Base-by-base conservation (phyloP, 2,888 invertebrate genomes). In the Drosophila prolongata region DNA sequence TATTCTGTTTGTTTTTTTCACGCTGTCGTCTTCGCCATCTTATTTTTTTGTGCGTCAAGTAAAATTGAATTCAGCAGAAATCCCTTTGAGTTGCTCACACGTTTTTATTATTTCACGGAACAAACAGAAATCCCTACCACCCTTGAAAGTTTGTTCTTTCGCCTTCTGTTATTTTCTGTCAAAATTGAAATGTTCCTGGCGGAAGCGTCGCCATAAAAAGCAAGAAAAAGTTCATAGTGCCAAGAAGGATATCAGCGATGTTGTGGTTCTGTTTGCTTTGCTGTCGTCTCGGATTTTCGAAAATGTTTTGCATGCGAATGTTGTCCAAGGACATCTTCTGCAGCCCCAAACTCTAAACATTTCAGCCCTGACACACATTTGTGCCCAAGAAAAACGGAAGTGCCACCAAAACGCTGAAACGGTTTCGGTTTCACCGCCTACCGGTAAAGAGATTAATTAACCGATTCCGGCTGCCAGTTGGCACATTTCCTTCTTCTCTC, bases 381-480 rank as follows among this genome's bases (percentile, higher is more conserved):
- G 9, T 6, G 9, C 37, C 42, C 46, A 52, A 56, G 58, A 56
- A 65, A 40, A 78, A 65, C 66, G 52, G 78, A 80, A 80, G 52
- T 78, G 74, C 81, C 64, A 78, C 73, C 69, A 69, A 76, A 87
- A 78, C 49, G 77, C 55, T 75, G 53, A 68, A 40, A 47, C 38
- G 37, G 40, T 65, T 54, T 55, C 40, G 44, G 40, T 61, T 62
- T 37, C 52, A 30, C 56, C 11, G 60, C 49, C 52, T 46, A 57
- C 75, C 85, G 87, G 89, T 87, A 89, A 89, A 79, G 79, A 80
- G 79, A 89, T 85, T 85, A 85, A 89, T 85, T 87, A 84, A 77
- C 58, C 68, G 57, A 75, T 84, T 89, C 89, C 85, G 85, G 73
- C 79, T 79, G 86, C 79, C 77, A 83, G 80, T 83, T 76, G 84